Base-by-base conservation (phyloP, 2,113 vertebrate genomes). In the Galbula dea region DNA sequence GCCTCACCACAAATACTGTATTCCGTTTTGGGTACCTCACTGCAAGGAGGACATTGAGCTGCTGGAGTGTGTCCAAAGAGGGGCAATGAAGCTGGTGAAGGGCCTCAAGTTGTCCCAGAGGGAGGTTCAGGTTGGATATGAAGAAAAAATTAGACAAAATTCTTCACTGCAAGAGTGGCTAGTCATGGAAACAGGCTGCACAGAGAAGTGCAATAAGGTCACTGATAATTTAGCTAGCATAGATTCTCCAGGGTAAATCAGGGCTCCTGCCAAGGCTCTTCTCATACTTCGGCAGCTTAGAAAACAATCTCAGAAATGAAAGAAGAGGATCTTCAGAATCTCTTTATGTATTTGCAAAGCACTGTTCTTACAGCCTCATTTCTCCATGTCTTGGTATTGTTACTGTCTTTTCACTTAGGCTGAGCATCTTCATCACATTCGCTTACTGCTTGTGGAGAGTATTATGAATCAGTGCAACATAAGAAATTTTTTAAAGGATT, bases 371-470 rank as follows among this genome's bases (percentile, higher is more conserved):
- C 22, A 62, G 34, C 24, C 32, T 71, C 12, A 15, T 83, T 85
- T 79, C 48, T 79, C 12, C 75, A 55, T 59, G 30, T 36, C 43
- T 36, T 4, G 37, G 43, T 67, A 22, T 8, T 2, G 15, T 67
- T 62, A 9, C 52, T 71, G 52, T 65, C 59, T 90, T 83, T 93
- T 71, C 61, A 11, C 11, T 82, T 36, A 51, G 49, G 68, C 39
- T 73, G 54, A 61, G 39, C 11, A 2, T 58, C 74, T 78, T 69
- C 61, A 49, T 79, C 46, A n/a, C 0, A 0, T 41, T 74, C 0
- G 0, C 43, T 65, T 76, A n/a, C 23, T 78, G 68, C 39, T 77
- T 57, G 24, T 73, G 87, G 80, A 61, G 54, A 65, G 21, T 37
- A 58, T 71, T 91, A 77, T 77, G 59, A 77, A 57, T 71, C 62